Base-by-base conservation (phyloP, 2,888 invertebrate genomes). In the Acanthosepion esculentum region DNA sequence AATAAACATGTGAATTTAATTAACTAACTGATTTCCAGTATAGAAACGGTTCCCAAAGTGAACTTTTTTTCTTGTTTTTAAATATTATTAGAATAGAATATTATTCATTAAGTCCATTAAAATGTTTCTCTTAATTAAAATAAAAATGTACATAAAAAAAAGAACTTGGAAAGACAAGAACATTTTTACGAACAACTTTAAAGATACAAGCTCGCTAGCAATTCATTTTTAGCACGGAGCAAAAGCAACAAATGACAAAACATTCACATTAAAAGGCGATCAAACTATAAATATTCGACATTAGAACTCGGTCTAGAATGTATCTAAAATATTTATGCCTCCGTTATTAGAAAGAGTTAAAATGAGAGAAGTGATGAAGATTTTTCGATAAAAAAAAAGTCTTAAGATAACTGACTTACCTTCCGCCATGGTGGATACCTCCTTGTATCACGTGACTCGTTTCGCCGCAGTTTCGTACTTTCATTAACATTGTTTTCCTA, bases 361-460 rank as follows among this genome's bases (percentile, higher is more conserved):
- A 78, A 78, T 78, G 78, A 78, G 0, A n/a, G n/a, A n/a, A 78
- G 3, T 33, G n/a, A 78, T 78, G 8, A 18, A 8, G n/a, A 41
- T 78, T 78, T 78, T 78, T n/a, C 18, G 23, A 33, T n/a, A n/a
- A n/a, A n/a, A 0, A 78, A 29, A 78, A 78, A 12, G 33, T 0
- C n/a, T 78, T 5, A n/a, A n/a, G 15, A 78, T 4, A n/a, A 78
- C 15, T 15, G 15, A 33, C n/a, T 18, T 78, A 78, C 78, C 78
- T 78, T 78, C 78, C n/a, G 78, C 78, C 78, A 78, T 78, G 78
- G 78, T 78, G 78, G n/a, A 33, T 78, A n/a, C 78, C 78, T 78
- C 78, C 78, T 33, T 78, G n/a, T n/a, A 33, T 78, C 78, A 78
- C 78, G 78, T 78, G 78, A 78, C 33, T 15, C 12, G 4, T 33